Percentiles rank a stretch among this genome's conserved stretches.
Evolutionary conservation across 1,140 invertebrate species (phyloP).

Genomic region (Macrostomum lignano): DNA sequence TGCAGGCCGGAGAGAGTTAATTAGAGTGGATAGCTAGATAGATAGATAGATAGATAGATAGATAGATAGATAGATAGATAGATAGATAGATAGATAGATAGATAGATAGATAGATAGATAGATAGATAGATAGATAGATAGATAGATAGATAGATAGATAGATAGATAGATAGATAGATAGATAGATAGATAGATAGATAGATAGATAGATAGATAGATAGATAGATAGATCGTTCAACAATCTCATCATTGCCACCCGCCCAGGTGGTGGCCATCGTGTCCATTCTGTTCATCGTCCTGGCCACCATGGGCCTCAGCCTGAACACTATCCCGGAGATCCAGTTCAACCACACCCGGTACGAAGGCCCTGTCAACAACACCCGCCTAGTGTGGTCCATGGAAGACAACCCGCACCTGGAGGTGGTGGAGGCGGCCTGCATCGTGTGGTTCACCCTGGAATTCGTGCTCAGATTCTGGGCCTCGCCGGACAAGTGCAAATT

Average conservation of each 20-base stretch:
- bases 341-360: slow-evolving; percentile 24
- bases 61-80: too few relatives aligned
- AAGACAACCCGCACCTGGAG: neutral
- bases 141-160: too few relatives aligned
- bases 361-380: too few relatives aligned
- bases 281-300: slow-evolving; percentile 85
- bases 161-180: slow-evolving; percentile 2
- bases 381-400: too few relatives aligned
- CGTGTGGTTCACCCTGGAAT: slow-evolving; percentile 14
- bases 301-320: slow-evolving; percentile 76
- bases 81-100: too few relatives aligned
- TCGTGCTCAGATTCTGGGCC: slow-evolving; percentile 12
- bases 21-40: too few relatives aligned
- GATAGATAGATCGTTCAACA: neutral
- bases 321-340: slow-evolving; percentile 64
- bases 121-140: too few relatives aligned
- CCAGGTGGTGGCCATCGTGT: slow-evolving; percentile 83
- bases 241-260: slow-evolving; percentile 5
- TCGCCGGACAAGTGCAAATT: slow-evolving; percentile 9
- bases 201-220: too few relatives aligned
- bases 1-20: too few relatives aligned
- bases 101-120: too few relatives aligned
- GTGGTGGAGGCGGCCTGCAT: slow-evolving; percentile 1
- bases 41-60: too few relatives aligned
- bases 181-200: too few relatives aligned